Evolutionary conservation across 2,888 invertebrate species (phyloP), one percentile per base, ranked within the genome.

Genomic region (Aplocera efformata): DNA sequence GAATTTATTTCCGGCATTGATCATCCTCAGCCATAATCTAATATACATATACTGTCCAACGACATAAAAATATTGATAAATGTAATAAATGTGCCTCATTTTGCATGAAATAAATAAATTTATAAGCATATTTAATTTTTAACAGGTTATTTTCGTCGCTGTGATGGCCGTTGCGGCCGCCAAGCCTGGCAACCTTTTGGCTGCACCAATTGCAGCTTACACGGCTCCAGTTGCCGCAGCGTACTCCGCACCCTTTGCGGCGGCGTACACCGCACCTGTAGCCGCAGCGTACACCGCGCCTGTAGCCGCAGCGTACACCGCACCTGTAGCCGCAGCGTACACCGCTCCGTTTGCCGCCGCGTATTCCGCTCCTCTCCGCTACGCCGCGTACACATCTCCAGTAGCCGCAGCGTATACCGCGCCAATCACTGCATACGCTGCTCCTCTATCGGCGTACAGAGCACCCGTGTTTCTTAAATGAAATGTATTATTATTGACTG

Each of bases 121-220:
- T 17, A 17, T 17, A 3, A 10, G 9, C n/a, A 3, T 21, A 21
- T 22, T 35, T 23, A 35, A 7, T 32, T 39, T n/a, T 32, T 25
- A 22, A 49, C 67, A 89, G 88, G 58, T 83, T 20, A 60, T 81
- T 44, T 67, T 88, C 63, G 65, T 71, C 54, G 67, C 79, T 43
- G 60, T 88, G 26, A 42, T 86, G 56, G 78, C 79, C 42, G 52
- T 81, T 8, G 82, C 67, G 33, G 71, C 75, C 9, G 88, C 86
- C 34, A 86, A 88, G 51, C 88, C 89, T 72, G 79, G 47, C 7
- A 34, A 39, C 69, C 54, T 56, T 41, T 50, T 53, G 3, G 51
- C 48, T 31, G 42, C 54, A 3, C 52, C 54, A n/a, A 47, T 63
- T 7, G 60, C 71, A 1, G 63, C 74, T 8, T 65, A 63, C 30